phyloP scores from a whole-genome alignment of 2,888 invertebrate species.

The Scaptomyza parva region DNA sequence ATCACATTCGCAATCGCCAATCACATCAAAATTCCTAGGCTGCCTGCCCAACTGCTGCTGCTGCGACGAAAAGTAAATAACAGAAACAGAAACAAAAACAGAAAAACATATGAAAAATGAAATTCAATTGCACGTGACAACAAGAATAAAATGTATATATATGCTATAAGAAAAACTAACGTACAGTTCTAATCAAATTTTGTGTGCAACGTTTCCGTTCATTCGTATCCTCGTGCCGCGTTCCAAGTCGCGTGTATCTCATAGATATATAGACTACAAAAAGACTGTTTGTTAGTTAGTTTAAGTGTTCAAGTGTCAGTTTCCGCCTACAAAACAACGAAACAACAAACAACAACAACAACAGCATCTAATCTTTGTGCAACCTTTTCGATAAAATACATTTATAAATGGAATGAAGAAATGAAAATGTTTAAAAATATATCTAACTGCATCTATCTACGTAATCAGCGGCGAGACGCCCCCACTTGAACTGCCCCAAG shows the following conservation, averaged over 20 bases:
- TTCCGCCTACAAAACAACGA: constrained; percentile 55
- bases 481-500: constrained; percentile 16
- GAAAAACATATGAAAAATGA: constrained; percentile 12
- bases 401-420: constrained; percentile 19
- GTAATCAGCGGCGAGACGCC: constrained; percentile 27
- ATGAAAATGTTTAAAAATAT: constrained; percentile 24
- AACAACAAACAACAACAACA: constrained; percentile 7
- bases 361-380: constrained; percentile 32
- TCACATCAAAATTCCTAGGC: constrained; percentile 52
- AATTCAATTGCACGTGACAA: constrained; percentile 46
- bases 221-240: constrained; percentile 46
- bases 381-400: constrained; percentile 27
- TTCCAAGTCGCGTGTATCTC: constrained; percentile 38
- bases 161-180: constrained; percentile 1
- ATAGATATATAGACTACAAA: too few species aligned
- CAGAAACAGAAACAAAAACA: constrained; percentile 4
- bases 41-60: constrained; percentile 49
- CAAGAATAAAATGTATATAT: constrained; percentile 7
- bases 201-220: constrained; percentile 6
- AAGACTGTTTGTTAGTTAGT: constrained; percentile 26
- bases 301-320: constrained; percentile 62
- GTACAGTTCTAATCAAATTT: constrained; percentile 36
- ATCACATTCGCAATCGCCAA: constrained; percentile 27
- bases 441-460: constrained; percentile 13
- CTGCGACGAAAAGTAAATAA: constrained; percentile 37